Conservation (phyloP, 2,797 vertebrate species). For the Micropoecilia bifurca region DNA sequence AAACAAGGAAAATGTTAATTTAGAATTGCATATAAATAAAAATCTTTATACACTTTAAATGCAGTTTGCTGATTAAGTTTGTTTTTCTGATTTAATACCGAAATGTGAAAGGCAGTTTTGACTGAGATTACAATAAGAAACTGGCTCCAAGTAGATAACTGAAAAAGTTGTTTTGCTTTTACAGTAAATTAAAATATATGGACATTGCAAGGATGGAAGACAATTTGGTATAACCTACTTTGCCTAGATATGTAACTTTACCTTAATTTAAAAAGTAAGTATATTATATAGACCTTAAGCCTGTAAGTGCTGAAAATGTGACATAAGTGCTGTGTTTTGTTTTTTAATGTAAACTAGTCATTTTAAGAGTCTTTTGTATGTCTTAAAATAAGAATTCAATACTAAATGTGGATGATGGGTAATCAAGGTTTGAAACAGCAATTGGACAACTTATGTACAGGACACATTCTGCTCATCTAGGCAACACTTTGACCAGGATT, state of each 20-base stretch:
- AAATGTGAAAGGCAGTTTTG: neutral
- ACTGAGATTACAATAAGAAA: neutral
- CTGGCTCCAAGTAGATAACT: neutral
- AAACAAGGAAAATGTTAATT: neutral
- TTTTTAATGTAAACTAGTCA: neutral
- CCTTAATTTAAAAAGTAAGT: neutral
- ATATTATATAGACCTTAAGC: neutral
- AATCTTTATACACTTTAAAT: neutral
- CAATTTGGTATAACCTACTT: neutral
- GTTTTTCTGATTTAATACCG: neutral
- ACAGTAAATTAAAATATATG: neutral
- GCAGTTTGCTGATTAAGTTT: neutral
- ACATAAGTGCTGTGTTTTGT: neutral
- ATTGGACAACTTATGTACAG: neutral
- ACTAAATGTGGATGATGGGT: neutral
- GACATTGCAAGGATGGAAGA: neutral
- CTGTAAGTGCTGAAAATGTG: neutral
- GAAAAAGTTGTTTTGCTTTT: neutral
- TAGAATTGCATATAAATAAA: neutral
- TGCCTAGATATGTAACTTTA: neutral
- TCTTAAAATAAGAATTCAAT: neutral
- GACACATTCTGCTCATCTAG: neutral
- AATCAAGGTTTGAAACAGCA: neutral
- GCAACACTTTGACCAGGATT: neutral
- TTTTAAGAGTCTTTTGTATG: neutral